These are phyloP conservation scores for Steinernema scapterisci DNA, from an alignment of 2,888 invertebrate genomes.

Conservation along the genomic window DNA sequence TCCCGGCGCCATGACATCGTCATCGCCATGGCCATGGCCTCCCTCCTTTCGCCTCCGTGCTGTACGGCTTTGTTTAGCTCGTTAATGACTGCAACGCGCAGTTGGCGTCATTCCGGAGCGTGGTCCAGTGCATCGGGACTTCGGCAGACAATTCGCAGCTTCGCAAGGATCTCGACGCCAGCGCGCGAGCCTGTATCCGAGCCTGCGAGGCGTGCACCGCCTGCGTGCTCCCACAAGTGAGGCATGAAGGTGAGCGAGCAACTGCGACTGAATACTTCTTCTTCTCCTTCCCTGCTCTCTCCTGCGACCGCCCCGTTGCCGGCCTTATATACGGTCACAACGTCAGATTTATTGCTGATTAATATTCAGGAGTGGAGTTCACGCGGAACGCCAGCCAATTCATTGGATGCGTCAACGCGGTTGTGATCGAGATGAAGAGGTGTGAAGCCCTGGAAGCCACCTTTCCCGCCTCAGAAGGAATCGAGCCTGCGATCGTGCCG, in stretches of 20 bases:
- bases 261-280: not conserved
- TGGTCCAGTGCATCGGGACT: constrained; percentile 64
- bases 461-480: constrained; percentile 37
- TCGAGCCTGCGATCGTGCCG: constrained; percentile 37
- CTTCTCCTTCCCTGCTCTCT: not conserved
- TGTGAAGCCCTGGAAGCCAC: constrained; percentile 59
- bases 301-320: not conserved
- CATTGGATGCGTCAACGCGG: constrained; percentile 65
- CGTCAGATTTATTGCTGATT: constrained; percentile 6
- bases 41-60: too few relatives aligned
- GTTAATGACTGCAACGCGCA: constrained; percentile 67
- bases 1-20: not conserved
- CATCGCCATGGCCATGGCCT: constrained; percentile 17
- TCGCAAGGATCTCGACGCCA: constrained; percentile 53
- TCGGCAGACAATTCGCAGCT: constrained; percentile 56
- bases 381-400: constrained; percentile 65
- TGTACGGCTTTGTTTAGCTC: constrained; percentile 50
- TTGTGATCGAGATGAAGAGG: constrained; percentile 64
- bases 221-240: constrained; percentile 65
- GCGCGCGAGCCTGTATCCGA: constrained; percentile 58
- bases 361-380: constrained; percentile 59
- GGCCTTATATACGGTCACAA: constrained; percentile 18
- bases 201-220: constrained; percentile 65
- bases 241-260: constrained; percentile 53
- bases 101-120: constrained; percentile 64